Evolutionary conservation across 1,140 invertebrate species (phyloP), one percentile per base, ranked within the genome.

Genomic region (Metopolophium dirhodum): DNA sequence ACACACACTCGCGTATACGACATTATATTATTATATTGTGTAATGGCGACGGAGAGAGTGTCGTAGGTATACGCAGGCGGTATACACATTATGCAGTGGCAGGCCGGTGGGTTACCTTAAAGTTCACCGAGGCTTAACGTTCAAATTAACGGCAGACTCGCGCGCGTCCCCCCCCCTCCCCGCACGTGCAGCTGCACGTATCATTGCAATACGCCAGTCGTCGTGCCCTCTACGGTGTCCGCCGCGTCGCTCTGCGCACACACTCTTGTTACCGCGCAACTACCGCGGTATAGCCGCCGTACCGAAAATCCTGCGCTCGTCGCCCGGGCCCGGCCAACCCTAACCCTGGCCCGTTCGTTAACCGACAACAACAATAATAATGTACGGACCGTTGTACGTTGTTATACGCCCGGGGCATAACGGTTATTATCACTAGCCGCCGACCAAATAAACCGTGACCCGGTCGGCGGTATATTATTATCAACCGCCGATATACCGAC

Each of bases 91-190:
- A 20, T 82, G n/a, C n/a, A 68, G 85, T 9, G 20, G 23, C 87
- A 14, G 87, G 18, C 20, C n/a, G 23, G 83, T 23, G 41, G n/a
- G 87, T 89, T 57, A 89, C 88, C 51, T 57, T 57, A 57, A 89
- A 89, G 88, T 89, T 89, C 35, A 54, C 30, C 35, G 49, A 41
- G 35, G 88, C 88, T 89, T 57, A 57, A 89, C 51, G 51, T 57
- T 57, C 49, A 57, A 89, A 89, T 89, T 89, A 57, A 89, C 88
- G 88, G 88, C 88, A 37, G 61, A 77, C 61, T n/a, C 61, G 14
- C 30, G 26, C 61, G 30, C 8, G 9, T n/a, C n/a, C n/a, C n/a
- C n/a, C n/a, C n/a, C n/a, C n/a, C n/a, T n/a, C n/a, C n/a, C n/a
- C n/a, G n/a, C n/a, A n/a, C n/a, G n/a, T n/a, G n/a, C n/a, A n/a